Evolutionary conservation across 2,113 vertebrate genomes (phyloP).

Genomic region (Forbesichthys papilliferus): DNA sequence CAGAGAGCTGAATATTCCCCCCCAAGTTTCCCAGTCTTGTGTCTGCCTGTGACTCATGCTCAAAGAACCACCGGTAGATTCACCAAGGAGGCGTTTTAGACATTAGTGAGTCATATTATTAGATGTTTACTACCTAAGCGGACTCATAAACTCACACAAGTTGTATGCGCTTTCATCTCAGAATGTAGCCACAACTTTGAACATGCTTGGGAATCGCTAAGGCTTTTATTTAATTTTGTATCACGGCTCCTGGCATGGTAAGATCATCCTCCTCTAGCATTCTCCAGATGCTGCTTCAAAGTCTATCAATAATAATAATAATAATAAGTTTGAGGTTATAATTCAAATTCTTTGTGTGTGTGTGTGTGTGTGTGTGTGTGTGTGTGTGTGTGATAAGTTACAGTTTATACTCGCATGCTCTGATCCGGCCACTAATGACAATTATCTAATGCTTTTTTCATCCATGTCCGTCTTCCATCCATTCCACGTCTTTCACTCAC

Average conservation of each 20-base stretch:
- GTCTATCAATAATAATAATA: constrained; percentile 23
- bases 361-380: not conserved
- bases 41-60: constrained; percentile 37
- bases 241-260: constrained; percentile 51
- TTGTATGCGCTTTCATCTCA: constrained; percentile 48
- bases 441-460: constrained; percentile 26
- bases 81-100: constrained; percentile 34
- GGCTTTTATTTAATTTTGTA: constrained; percentile 34
- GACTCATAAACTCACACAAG: constrained; percentile 6
- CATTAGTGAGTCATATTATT: constrained; percentile 57
- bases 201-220: constrained; percentile 42
- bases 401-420: constrained; percentile 29
- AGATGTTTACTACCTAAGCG: constrained; percentile 31
- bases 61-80: constrained; percentile 39
- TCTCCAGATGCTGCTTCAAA: constrained; percentile 45
- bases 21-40: constrained; percentile 8
- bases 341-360: constrained; percentile 2
- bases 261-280: constrained; percentile 34
- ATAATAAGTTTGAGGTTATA: not conserved
- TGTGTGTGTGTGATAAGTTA: constrained; percentile 8
- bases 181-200: constrained; percentile 41
- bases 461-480: constrained; percentile 1
- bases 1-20: constrained; percentile 4
- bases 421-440: constrained; percentile 23
- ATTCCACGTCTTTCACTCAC: constrained; percentile 13